Evolutionary conservation across 1,140 invertebrate species (phyloP), one percentile per base, ranked within the genome.

Genomic region (Cotesia glomerata): DNA sequence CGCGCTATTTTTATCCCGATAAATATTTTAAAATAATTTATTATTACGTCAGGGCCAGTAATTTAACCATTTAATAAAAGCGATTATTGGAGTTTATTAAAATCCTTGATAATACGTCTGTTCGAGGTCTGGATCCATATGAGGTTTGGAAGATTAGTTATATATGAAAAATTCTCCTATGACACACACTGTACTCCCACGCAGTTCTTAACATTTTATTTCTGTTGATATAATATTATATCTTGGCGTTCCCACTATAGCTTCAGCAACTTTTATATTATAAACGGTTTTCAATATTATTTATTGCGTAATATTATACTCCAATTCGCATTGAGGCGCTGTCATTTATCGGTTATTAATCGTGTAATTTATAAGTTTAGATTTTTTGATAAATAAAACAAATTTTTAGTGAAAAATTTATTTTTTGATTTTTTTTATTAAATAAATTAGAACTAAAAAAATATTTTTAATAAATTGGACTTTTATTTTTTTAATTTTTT

Each of bases 61-160:
- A 5, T 14, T 69, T 69, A n/a, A 9, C 34, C 13, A 56, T n/a
- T 34, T 14, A 69, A 45, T 32, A 35, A 39, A 71, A 51, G 16
- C n/a, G n/a, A n/a, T 4, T 45, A 49, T 26, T 26, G 14, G 45
- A 32, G 35, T 69, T 11, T n/a, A 9, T 63, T 34, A 67, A 26
- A 26, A 51, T 61, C 71, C 71, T 72, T 62, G 71, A 72, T 72
- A 9, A 26, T 56, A 35, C 32, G 18, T 36, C 36, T 39, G 26
- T 49, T 26, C 70, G 70, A 72, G 70, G 51, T 58, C 70, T 67
- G 39, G 26, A n/a, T 54, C 71, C 71, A 72, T 72, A 72, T 67
- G 64, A 65, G 71, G 54, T 36, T 34, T 39, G 5, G 64, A 32
- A 45, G 54, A 54, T 34, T 45, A 52, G 35, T 72, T 67, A 13